Evolutionary conservation across 2,113 vertebrate species (phyloP).

Genomic region (Aspiorhynchus laticeps): DNA sequence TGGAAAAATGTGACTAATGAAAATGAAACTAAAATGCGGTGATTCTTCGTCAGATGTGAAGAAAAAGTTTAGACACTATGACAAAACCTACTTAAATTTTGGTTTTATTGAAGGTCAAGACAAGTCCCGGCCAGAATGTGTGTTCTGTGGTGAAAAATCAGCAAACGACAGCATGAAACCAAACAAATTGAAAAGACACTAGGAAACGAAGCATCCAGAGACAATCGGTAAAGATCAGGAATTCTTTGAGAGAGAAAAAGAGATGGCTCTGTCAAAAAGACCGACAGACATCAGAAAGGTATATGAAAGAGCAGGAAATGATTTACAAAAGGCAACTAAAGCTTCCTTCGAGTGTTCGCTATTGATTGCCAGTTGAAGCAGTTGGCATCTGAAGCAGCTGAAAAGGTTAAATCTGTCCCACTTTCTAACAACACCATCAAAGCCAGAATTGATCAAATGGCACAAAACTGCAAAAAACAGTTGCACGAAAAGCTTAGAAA

Average conservation of each 20-base stretch:
- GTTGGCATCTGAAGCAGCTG: too few species aligned
- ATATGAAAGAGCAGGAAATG: not conserved
- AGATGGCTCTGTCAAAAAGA: not conserved
- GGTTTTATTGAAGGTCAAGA: not conserved
- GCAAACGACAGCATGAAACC: conserved; percentile 17
- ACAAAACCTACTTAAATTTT: not conserved
- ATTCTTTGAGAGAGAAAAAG: not conserved
- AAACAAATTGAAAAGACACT: conserved; percentile 1
- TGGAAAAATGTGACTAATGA: too few species aligned
- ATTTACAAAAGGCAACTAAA: not conserved
- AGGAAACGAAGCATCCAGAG: conserved; percentile 13
- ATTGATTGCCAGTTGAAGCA: not conserved
- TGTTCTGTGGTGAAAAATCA: not conserved
- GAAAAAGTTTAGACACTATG: not conserved
- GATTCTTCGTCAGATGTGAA: not conserved
- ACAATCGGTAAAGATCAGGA: not conserved
- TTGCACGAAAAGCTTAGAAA: too few species aligned
- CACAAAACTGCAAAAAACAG: not conserved
- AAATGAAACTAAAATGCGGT: not conserved
- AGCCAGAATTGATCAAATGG: not conserved
- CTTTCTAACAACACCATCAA: not conserved
- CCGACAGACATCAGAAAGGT: not conserved
- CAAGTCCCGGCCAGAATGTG: not conserved
- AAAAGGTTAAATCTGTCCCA: too few species aligned
- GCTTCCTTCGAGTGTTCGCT: not conserved